Conservation (phyloP, 2,888 invertebrate species). For the Leucoptera coffeella region DNA sequence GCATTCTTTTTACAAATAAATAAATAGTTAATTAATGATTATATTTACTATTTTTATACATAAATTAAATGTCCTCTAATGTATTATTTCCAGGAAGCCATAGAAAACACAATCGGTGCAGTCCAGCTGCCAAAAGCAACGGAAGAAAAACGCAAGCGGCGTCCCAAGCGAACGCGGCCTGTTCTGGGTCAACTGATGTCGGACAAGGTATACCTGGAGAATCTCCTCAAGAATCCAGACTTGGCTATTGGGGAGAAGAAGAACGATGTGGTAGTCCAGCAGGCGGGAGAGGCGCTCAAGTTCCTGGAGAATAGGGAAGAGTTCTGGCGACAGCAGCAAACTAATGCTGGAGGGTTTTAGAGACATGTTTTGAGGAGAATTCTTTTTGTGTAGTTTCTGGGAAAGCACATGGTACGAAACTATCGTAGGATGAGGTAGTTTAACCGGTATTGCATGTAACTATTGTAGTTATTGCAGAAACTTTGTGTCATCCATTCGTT, state of each 20-base stretch:
- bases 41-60: too few species aligned
- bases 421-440: too few species aligned
- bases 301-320: conserved; percentile 79
- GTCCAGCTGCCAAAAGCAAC: conserved; percentile 26
- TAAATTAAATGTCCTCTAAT: too few species aligned
- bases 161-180: conserved; percentile 46
- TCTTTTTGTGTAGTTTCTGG: too few species aligned
- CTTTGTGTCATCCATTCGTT: too few species aligned
- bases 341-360: too few species aligned
- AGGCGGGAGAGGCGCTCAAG: conserved; percentile 76
- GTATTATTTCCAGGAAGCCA: conserved; percentile 65
- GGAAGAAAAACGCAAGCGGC: conserved; percentile 14
- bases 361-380: too few species aligned
- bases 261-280: conserved; percentile 59
- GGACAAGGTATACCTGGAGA: conserved; percentile 78
- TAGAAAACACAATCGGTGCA: conserved; percentile 75
- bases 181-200: conserved; percentile 67
- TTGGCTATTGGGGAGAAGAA: conserved; percentile 63
- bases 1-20: too few species aligned
- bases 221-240: conserved; percentile 71
- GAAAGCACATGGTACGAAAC: too few species aligned
- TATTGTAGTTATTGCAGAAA: too few species aligned
- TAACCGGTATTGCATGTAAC: too few species aligned
- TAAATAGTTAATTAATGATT: too few species aligned
- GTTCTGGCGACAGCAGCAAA: conserved; percentile 81